These are phyloP conservation scores for Dromococcyx pavoninus DNA, from an alignment of 2,797 vertebrate species.

Conservation along the genomic window DNA sequence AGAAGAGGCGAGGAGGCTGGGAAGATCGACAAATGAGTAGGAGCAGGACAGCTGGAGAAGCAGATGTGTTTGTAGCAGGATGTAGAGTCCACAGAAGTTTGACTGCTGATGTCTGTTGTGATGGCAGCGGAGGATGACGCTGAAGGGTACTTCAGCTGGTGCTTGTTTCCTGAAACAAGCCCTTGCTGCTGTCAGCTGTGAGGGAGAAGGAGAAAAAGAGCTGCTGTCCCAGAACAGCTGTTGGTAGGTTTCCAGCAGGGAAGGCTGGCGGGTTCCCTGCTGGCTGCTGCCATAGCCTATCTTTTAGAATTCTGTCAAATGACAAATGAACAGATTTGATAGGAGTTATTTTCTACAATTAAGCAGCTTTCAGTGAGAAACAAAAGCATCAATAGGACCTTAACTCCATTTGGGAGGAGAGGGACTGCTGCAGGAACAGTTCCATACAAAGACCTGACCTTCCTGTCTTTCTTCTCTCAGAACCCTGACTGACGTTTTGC, in stretches of 20 bases:
- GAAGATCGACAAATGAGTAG: background rate
- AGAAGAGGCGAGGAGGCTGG: background rate
- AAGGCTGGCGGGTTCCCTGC: constrained; percentile 7
- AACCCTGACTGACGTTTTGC: background rate
- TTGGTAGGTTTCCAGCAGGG: constrained; percentile 34
- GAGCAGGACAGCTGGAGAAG: background rate
- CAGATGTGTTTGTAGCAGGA: background rate
- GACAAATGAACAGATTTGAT: background rate
- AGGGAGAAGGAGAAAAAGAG: background rate
- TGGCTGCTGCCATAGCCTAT: constrained; percentile 36
- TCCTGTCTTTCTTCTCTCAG: background rate
- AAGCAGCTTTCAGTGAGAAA: background rate
- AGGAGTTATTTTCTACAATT: constrained; percentile 22
- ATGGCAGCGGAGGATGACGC: background rate
- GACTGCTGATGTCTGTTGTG: accelerated
- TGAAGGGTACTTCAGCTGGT: background rate
- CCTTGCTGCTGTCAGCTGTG: background rate
- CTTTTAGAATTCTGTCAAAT: background rate
- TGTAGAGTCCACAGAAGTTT: background rate
- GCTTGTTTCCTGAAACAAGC: background rate
- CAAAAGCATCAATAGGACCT: background rate
- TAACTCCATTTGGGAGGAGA: background rate
- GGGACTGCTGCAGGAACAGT: background rate
- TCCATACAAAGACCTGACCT: background rate
- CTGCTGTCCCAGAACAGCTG: constrained; percentile 31